These are phyloP conservation scores for Drosophila incognita DNA, from an alignment of 2,888 invertebrate genomes.

Conservation along the genomic window DNA sequence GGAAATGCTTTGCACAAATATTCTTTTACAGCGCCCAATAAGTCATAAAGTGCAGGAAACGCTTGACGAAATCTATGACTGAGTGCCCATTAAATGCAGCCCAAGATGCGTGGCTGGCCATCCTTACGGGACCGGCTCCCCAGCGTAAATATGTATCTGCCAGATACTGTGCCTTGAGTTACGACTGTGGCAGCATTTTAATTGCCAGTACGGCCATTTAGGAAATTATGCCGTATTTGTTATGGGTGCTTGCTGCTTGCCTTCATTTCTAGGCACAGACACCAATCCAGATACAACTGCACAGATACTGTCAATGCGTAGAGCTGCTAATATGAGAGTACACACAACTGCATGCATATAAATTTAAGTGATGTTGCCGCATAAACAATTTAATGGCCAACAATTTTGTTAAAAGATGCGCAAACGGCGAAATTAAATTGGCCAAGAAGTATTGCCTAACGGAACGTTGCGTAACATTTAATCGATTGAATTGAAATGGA, in stretches of 20 bases:
- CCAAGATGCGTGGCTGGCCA: slow-evolving; percentile 14
- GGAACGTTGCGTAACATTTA: slow-evolving; percentile 6
- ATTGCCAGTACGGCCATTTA: slow-evolving; percentile 62
- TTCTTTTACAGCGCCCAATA: slow-evolving; percentile 29
- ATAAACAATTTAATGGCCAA: slow-evolving; percentile 73
- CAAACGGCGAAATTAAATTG: slow-evolving; percentile 55
- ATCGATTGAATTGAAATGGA: slow-evolving; percentile 11
- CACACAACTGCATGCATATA: slow-evolving; percentile 30
- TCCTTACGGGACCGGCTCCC: slow-evolving; percentile 6
- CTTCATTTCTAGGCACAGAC: slow-evolving; percentile 7
- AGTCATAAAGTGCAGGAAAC: slow-evolving; percentile 72
- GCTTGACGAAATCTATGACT: slow-evolving; percentile 55
- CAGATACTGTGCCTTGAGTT: slow-evolving; percentile 52
- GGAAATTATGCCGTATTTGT: slow-evolving; percentile 46
- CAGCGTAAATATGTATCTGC: slow-evolving; percentile 34
- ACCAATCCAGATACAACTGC: slow-evolving; percentile 4
- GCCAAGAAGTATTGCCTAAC: slow-evolving; percentile 13
- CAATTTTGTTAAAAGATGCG: slow-evolving; percentile 67
- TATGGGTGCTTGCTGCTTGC: slow-evolving; percentile 23
- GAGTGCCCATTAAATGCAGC: slow-evolving; percentile 64
- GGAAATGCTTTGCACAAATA: slow-evolving; percentile 22
- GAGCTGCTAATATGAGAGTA: slow-evolving; percentile 8
- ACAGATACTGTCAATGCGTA: slow-evolving; percentile 15
- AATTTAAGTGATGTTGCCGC: slow-evolving; percentile 56
- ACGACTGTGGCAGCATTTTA: slow-evolving; percentile 70